A percentile compares a stretch with the other conserved stretches of the same genome.
These are phyloP conservation scores for Caenorhabditis wallacei DNA, from an alignment of 2,888 invertebrate genomes.

Conservation along the genomic window DNA sequence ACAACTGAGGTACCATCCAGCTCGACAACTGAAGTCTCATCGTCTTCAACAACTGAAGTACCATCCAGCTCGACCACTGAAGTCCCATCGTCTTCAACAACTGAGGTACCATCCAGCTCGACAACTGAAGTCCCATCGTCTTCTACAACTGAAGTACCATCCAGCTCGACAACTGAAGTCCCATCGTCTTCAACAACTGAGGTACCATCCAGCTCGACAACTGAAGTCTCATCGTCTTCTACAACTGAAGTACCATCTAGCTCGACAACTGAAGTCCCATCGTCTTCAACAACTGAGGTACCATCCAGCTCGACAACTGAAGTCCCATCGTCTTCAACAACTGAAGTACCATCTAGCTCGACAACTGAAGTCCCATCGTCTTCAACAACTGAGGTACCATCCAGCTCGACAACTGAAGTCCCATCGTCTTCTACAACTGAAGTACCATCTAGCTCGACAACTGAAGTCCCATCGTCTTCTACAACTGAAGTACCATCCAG, in stretches of 20 bases:
- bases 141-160: conserved; percentile 9
- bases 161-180: neutral
- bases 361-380: neutral
- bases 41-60: neutral
- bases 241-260: neutral
- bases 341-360: neutral
- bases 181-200: conserved; percentile 11
- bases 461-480: neutral
- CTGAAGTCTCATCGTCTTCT: neutral
- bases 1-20: neutral
- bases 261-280: neutral
- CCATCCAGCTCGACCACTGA: neutral
- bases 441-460: neutral
- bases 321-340: neutral
- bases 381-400: neutral
- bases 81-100: neutral
- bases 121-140: conserved; percentile 17
- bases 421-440: neutral
- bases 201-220: neutral
- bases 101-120: neutral
- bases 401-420: neutral
- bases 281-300: neutral
- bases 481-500: neutral
- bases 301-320: neutral
- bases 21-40: neutral